Evolutionary conservation across 2,797 vertebrate genomes (phyloP).

Genomic region (Thaleichthys pacificus): DNA sequence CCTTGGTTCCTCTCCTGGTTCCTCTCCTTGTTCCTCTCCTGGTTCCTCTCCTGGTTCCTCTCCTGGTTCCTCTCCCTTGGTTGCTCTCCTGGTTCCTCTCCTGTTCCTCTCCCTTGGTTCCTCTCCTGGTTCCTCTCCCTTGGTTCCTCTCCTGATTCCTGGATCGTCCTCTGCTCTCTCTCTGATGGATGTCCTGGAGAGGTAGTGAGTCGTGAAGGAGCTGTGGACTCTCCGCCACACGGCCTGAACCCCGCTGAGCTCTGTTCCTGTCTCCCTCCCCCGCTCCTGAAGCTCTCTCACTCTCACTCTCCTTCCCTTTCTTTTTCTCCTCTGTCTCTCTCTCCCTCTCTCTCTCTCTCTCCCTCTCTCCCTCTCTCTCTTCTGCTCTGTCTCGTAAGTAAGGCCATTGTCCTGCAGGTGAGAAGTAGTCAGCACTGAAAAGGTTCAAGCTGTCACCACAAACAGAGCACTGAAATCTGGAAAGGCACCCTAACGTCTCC

Average conservation of each 20-base stretch:
- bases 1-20: too few species aligned
- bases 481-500: too few species aligned
- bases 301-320: slow-evolving; percentile 58
- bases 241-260: too few species aligned
- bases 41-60: too few species aligned
- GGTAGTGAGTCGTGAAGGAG: slow-evolving; percentile 63
- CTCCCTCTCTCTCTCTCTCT: slow-evolving; percentile 26
- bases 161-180: slow-evolving; percentile 66
- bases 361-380: neutral
- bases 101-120: slow-evolving; percentile 35
- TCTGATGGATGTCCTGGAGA: slow-evolving; percentile 64
- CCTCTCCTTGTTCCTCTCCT: slow-evolving; percentile 21
- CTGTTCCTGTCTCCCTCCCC: slow-evolving; percentile 22
- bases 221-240: slow-evolving; percentile 35
- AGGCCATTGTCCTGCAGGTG: neutral
- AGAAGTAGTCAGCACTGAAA: neutral
- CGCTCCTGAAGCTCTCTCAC: slow-evolving; percentile 17
- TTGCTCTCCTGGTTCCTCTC: too few species aligned
- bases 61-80: too few species aligned
- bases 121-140: too few species aligned
- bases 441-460: too few species aligned
- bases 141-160: slow-evolving; percentile 49
- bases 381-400: neutral
- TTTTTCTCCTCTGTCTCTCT: slow-evolving; percentile 12
- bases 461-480: too few species aligned